phyloP scores from a whole-genome alignment of 1,140 invertebrate genomes.

The Trichogramma pretiosum region DNA sequence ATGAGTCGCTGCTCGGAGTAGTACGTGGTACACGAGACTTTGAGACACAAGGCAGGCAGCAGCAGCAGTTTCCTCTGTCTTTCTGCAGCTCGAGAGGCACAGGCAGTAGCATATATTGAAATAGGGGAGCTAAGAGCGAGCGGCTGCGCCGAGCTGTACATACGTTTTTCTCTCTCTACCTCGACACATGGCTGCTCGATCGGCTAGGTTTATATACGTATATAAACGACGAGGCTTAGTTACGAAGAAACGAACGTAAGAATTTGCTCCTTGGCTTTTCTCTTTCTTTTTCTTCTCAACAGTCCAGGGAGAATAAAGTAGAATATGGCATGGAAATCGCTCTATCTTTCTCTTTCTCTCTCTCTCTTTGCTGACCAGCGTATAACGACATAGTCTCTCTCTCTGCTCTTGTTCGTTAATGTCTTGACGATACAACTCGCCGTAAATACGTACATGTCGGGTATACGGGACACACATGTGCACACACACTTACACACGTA shows the following conservation, averaged over 20 bases:
- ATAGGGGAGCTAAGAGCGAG: no score
- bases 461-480: neutral
- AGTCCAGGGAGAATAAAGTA: constrained; percentile 16
- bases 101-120: neutral
- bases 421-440: constrained; percentile 31
- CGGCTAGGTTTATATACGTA: neutral
- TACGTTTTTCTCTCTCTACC: constrained; percentile 3
- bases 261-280: constrained; percentile 19
- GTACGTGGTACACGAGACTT: no score
- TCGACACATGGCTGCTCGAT: no score
- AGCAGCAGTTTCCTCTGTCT: no score
- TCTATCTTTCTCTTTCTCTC: no score
- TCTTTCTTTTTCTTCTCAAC: constrained; percentile 28
- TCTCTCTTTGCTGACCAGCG: constrained; percentile 7
- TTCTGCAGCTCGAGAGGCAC: constrained; percentile 1
- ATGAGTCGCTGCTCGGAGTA: no score
- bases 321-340: constrained; percentile 7
- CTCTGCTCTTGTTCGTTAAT: constrained; percentile 44
- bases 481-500: no score
- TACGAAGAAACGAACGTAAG: neutral
- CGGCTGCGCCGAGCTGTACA: no score
- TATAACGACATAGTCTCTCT: constrained; percentile 40
- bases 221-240: neutral
- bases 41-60: no score
- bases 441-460: constrained; percentile 19